Evolutionary conservation across 2,888 invertebrate species (phyloP), one percentile per base, ranked within the genome.

Genomic region (Sisyra nigra): DNA sequence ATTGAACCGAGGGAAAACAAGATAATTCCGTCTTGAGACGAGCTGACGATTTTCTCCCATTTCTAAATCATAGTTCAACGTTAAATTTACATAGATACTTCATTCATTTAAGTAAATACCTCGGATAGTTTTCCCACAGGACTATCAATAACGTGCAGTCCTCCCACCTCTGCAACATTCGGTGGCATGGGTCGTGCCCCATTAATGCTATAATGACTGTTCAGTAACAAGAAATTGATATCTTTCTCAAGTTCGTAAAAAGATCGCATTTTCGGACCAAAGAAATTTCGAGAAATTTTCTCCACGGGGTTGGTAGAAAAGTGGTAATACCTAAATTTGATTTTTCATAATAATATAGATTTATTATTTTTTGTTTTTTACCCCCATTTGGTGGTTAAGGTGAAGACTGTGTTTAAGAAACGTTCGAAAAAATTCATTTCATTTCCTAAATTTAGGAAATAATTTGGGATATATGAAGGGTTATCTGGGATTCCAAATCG

Each of bases 1-100:
- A 72, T 69, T 5, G 73, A 72, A 9, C 74, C 74, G 50, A 74
- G 69, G 48, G 70, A 71, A 61, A 73, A 69, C 53, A 69, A 73
- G 44, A 74, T 67, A 18, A 72, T 64, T 7, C 61, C 60, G 13
- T 56, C 49, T 36, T 48, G 36, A 13, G 52, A 49, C 15, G 49
- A 49, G 24, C 52, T 47, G 42, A 58, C 49, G 48, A 52, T 54
- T 41, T 53, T 47, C 45, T 52, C 47, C 35, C 53, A 45, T 48
- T 54, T 44, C 53, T 55, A 10, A 10, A 38, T n/a, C 8, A 34
- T 24, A 2, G 8, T n/a, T n/a, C 8, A n/a, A 7, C 24, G 3
- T 3, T 24, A 24, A 24, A 24, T 24, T 24, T 24, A 5, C 24
- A 7, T 24, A 24, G 24, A 24, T 5, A 24, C 7, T n/a, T n/a